phyloP scores from a whole-genome alignment of 2,888 invertebrate species.

The Meandrusa payeni region DNA sequence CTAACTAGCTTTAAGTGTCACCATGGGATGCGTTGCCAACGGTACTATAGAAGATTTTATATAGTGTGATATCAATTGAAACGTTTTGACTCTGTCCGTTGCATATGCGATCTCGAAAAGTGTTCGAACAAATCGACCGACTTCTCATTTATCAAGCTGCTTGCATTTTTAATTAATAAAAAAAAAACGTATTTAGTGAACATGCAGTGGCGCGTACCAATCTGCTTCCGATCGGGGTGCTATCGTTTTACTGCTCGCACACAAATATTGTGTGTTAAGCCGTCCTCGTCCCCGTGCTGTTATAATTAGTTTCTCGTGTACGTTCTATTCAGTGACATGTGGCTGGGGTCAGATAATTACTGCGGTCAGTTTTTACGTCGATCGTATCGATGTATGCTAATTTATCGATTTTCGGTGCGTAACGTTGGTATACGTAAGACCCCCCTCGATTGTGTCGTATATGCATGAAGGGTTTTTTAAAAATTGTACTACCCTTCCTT shows the following conservation, averaged over 20 bases:
- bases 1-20: too few relatives aligned
- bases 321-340: conserved; percentile 77
- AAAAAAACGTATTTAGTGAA: conserved; percentile 64
- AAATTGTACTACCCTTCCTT: too few relatives aligned
- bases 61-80: too few relatives aligned
- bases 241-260: conserved; percentile 40
- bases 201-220: conserved; percentile 71
- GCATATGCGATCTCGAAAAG: conserved; percentile 37
- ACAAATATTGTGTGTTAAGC: conserved; percentile 25
- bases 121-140: conserved; percentile 62
- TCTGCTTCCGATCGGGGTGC: conserved; percentile 69
- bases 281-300: conserved; percentile 42
- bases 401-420: conserved; percentile 17
- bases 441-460: not conserved
- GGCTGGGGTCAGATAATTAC: conserved; percentile 66
- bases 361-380: conserved; percentile 46
- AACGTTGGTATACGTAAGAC: not conserved
- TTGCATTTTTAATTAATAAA: conserved; percentile 75
- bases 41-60: too few relatives aligned
- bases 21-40: too few relatives aligned
- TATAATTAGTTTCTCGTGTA: conserved; percentile 77
- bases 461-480: too few relatives aligned
- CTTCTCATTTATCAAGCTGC: conserved; percentile 63
- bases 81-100: too few relatives aligned
- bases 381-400: conserved; percentile 48